A percentile compares a stretch with the other conserved stretches of the same genome.
phyloP scores from a whole-genome alignment of 2,888 invertebrate genomes.

The Fabriciana adippe region DNA sequence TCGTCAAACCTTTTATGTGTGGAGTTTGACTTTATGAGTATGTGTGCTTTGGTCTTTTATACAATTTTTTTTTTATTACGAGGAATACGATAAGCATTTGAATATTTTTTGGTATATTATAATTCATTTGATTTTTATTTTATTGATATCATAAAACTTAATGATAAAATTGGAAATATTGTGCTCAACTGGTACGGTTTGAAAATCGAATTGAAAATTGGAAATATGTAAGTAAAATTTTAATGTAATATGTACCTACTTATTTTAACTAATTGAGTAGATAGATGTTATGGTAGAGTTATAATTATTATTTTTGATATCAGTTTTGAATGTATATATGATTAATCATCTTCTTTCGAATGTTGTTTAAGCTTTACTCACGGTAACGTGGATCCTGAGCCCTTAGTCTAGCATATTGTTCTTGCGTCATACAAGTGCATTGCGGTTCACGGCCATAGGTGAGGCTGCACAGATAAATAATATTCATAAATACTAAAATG shows the following conservation, averaged over 20 bases:
- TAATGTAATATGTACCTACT: too few relatives aligned
- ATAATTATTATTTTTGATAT: too few relatives aligned
- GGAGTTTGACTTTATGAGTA: conserved; percentile 8
- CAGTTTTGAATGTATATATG: too few relatives aligned
- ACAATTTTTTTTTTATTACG: not conserved
- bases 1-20: conserved; percentile 17
- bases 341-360: not conserved
- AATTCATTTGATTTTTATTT: too few relatives aligned
- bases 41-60: not conserved
- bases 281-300: too few relatives aligned
- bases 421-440: conserved; percentile 97
- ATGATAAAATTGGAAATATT: too few relatives aligned
- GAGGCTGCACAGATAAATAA: conserved; percentile 53
- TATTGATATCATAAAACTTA: too few relatives aligned
- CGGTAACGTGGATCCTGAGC: conserved; percentile 92
- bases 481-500: not conserved
- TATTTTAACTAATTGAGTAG: too few relatives aligned
- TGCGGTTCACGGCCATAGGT: conserved; percentile 89
- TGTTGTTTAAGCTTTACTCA: conserved; percentile 54
- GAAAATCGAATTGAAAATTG: too few relatives aligned
- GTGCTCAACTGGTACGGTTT: too few relatives aligned
- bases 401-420: conserved; percentile 93
- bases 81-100: not conserved
- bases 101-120: not conserved
- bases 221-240: too few relatives aligned